Evolutionary conservation across 2,797 vertebrate species (phyloP), one percentile per base, ranked within the genome.

Genomic region (Etheostoma perlongum): DNA sequence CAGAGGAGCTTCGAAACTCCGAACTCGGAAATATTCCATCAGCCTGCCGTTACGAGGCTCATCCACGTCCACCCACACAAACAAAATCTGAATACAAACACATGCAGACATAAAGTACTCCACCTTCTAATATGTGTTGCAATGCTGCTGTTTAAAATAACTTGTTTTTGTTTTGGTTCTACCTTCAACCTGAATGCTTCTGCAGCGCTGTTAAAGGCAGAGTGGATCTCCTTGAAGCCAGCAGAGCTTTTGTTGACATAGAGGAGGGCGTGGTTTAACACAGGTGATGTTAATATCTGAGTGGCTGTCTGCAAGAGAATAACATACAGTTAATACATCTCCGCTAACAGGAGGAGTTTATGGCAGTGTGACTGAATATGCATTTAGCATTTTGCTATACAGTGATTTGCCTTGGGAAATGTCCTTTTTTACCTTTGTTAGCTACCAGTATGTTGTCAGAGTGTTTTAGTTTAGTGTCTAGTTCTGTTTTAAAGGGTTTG

Each of bases 201-300:
- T 0, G 96, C 95, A 15, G 93, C 88, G 3, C 48, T 70, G 58
- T 88, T 88, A 67, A 97, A 98, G 79, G 95, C 94, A 21, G 87
- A 81, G 19, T 95, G 90, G 77, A 95, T 91, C 30, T 42, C 42
- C 12, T 3, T 52, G 62, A 95, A 97, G 0, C 76, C 79, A 64
- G 91, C 79, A 0, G 93, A 94, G 57, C 88, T 94, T 73, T 70
- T 96, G 83, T 96, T 96, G 83, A 95, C 90, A 74, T 99, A 98
- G 42, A 99, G 95, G 83, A 99, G 85, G 63, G 97, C 95, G 58
- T 99, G 98, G 85, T 91, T 96, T 58, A 91, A 88, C 72, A 98
- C 91, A 4, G 94, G 93, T 14, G 95, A 91, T 67, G 95, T 91
- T 65, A 97, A 93, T 90, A 99, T 97, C 93, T 96, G 96, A 72